Conservation (phyloP, 2,888 invertebrate genomes). For the Dichetophora obliterata region DNA sequence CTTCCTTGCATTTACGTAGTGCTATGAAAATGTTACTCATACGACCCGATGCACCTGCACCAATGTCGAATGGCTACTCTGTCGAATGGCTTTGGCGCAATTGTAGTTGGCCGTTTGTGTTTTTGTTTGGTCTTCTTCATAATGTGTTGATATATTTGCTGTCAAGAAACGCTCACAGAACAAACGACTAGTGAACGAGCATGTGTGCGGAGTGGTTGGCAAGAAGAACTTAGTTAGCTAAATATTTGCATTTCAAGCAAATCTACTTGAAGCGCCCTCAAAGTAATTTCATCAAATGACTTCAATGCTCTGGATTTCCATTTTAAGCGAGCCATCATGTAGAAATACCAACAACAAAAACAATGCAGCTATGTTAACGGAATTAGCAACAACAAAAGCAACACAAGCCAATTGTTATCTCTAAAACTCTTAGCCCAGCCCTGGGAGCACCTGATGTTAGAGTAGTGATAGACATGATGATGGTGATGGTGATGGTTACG, state of each 20-base stretch:
- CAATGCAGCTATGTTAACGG: not conserved
- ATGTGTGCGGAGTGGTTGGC: no score
- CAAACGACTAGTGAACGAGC: no score
- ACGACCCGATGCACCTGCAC: no score
- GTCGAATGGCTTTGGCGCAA: no score
- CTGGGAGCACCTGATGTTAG: conserved; percentile 16
- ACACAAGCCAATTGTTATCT: conserved; percentile 19
- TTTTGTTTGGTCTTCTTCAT: no score
- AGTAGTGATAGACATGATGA: conserved; percentile 4
- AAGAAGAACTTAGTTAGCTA: not conserved
- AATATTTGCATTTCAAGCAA: conserved; percentile 9
- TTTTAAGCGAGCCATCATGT: conserved; percentile 19
- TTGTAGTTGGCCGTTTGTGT: no score
- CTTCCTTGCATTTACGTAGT: no score
- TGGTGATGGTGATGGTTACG: not conserved
- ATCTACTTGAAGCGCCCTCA: not conserved
- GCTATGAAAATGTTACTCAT: no score
- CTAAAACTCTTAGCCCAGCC: not conserved
- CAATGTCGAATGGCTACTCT: no score
- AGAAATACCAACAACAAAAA: not conserved
- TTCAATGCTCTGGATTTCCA: conserved; percentile 17
- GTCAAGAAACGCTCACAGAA: no score
- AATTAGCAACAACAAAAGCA: not conserved
- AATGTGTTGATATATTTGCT: no score
- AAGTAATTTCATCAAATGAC: conserved; percentile 22